Percentiles rank a stretch among this genome's conserved stretches.
Conservation (phyloP, 1,140 invertebrate species). For the Pseudachorutes palmiensis region DNA sequence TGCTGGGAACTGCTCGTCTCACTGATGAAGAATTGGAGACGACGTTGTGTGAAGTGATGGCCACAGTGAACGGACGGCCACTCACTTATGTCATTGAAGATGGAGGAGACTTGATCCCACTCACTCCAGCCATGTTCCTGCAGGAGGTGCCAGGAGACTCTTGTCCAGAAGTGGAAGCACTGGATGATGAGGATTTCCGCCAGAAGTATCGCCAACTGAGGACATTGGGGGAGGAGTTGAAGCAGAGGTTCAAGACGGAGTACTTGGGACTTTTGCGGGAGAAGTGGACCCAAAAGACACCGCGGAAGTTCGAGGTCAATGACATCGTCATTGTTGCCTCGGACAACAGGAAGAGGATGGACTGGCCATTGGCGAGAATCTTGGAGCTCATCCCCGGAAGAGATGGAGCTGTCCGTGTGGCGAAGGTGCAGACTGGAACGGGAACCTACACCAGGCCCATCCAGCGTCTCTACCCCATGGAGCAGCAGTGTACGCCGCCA, state of each 20-base stretch:
- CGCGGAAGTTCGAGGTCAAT: background rate
- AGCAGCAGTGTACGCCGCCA: constrained; percentile 9
- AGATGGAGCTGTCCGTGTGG: constrained; percentile 11
- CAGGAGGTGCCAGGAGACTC: background rate
- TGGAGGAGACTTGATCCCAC: constrained; percentile 30
- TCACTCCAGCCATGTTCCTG: constrained; percentile 39
- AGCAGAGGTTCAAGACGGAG: constrained; percentile 7
- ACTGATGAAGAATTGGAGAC: constrained; percentile 41
- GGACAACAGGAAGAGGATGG: constrained; percentile 8
- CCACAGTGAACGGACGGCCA: constrained; percentile 40
- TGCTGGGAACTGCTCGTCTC: constrained; percentile 38
- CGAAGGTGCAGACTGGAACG: background rate
- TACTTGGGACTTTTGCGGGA: constrained; percentile 11
- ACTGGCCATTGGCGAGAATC: constrained; percentile 13
- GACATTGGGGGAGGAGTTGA: background rate
- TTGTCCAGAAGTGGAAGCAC: background rate
- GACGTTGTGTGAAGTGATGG: constrained; percentile 40
- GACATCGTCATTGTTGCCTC: constrained; percentile 13
- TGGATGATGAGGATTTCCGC: background rate
- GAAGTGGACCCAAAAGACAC: background rate
- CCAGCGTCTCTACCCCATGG: constrained; percentile 20
- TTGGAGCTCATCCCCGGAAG: background rate
- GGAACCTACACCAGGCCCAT: constrained; percentile 38
- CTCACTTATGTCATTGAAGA: constrained; percentile 41
- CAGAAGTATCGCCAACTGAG: background rate